A percentile compares a stretch with the other conserved stretches of the same genome.
Conservation (phyloP, 2,113 vertebrate genomes). For the Pedetes capensis region DNA sequence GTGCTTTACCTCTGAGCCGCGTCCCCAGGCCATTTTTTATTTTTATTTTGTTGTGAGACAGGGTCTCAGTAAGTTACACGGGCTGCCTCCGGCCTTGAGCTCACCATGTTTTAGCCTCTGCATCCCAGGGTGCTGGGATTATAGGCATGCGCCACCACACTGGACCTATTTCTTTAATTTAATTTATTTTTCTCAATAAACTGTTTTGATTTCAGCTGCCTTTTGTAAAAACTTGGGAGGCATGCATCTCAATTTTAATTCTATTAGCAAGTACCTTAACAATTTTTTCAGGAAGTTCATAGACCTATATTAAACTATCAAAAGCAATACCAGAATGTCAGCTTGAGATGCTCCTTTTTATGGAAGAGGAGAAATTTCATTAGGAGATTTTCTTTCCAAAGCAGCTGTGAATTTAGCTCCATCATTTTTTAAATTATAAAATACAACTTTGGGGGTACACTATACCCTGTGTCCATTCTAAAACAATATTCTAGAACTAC, state of each 20-base stretch:
- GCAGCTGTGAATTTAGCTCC: background rate
- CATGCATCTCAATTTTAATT: background rate
- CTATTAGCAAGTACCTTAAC: background rate
- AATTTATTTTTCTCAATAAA: background rate
- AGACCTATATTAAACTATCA: background rate
- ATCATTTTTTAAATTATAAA: background rate
- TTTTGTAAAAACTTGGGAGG: constrained; percentile 24
- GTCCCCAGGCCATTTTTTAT: too few relatives aligned
- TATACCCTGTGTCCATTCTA: background rate
- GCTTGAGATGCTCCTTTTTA: background rate
- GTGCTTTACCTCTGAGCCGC: too few relatives aligned
- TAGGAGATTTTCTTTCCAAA: background rate
- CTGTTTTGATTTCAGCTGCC: background rate
- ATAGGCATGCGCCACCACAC: too few relatives aligned
- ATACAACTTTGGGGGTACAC: too few relatives aligned
- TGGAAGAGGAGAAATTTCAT: background rate
- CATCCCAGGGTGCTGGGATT: too few relatives aligned
- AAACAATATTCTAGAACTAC: background rate
- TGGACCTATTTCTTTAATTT: too few relatives aligned
- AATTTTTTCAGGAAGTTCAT: background rate
- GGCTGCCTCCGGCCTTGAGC: too few relatives aligned
- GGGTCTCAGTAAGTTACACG: too few relatives aligned
- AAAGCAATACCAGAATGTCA: background rate
- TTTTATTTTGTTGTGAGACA: too few relatives aligned
- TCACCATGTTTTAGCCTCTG: too few relatives aligned